Base-by-base conservation (phyloP, 2,113 vertebrate genomes). In the Eretmochelys imbricata region DNA sequence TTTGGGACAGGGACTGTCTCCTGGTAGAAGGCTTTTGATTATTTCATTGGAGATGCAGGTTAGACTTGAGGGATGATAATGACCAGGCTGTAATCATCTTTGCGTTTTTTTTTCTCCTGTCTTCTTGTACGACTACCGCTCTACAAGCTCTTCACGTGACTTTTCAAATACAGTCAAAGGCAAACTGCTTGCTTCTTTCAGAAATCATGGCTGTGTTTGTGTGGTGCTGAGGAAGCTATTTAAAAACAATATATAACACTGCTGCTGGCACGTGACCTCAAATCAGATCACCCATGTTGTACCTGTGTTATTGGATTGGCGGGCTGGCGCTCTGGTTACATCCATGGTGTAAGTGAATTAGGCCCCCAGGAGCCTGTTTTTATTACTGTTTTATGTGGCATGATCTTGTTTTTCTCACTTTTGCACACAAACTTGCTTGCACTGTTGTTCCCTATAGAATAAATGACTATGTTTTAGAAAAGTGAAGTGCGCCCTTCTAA, bases 251-350 rank as follows among this genome's bases (percentile, higher is more conserved):
- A 38, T 62, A 9, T 88, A 80, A 62, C 0, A 3, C 93, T 94
- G 91, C 94, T 96, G 91, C 93, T 82, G 93, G 87, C 90, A 96
- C 53, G 38, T 90, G 84, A 94, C 65, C 85, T 92, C 17, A 94
- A 96, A 96, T 94, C 90, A 35, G 87, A 50, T 95, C 96, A 88
- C 72, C 89, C n/a, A 2, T 84, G 13, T 14, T 42, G 93, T 87
- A 91, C 81, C 87, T 95, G 94, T 94, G 95, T 95, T 95, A 57
- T 93, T 95, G 88, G 90, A 92, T 84, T 93, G 95, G 85, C 90
- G 78, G 49, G 53, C 90, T 91, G 92, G 89, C 91, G 87, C 89
- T 95, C 87, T 86, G 80, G 72, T 95, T 94, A 57, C 38, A 88
- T 55, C 22, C 85, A 82, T 31, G 80, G 46, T 93, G 81, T 17